Percentiles rank a stretch among this genome's conserved stretches.
These are phyloP conservation scores for Synergus laeviventris DNA, from an alignment of 2,888 invertebrate genomes.

Conservation along the genomic window DNA sequence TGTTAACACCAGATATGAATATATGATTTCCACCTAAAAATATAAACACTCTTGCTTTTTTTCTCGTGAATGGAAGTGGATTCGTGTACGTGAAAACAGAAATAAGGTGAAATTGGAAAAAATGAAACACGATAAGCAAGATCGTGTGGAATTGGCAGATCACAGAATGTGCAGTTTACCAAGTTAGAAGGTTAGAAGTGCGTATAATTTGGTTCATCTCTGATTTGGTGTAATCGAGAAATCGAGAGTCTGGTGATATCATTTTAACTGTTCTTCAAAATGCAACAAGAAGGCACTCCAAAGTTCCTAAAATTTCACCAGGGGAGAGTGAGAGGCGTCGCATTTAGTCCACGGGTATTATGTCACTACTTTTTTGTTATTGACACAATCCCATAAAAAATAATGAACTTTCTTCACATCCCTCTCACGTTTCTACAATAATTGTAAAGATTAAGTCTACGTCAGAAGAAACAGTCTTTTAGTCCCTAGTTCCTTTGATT, in stretches of 20 bases:
- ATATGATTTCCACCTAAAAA: background rate
- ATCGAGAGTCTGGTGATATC: background rate
- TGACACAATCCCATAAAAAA: slow-evolving; percentile 16
- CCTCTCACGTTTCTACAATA: background rate
- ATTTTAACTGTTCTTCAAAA: slow-evolving; percentile 46
- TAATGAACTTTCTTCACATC: background rate
- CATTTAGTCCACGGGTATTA: slow-evolving; percentile 72
- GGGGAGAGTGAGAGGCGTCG: slow-evolving; percentile 73
- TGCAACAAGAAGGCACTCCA: slow-evolving; percentile 74
- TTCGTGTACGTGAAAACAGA: background rate
- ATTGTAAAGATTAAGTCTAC: background rate
- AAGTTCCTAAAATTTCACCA: slow-evolving; percentile 73
- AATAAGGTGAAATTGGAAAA: background rate
- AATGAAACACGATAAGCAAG: slow-evolving; percentile 17
- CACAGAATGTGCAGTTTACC: slow-evolving; percentile 20
- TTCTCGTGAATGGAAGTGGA: slow-evolving; percentile 1
- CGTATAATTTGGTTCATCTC: background rate
- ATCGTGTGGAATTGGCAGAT: slow-evolving; percentile 11
- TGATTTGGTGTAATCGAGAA: background rate
- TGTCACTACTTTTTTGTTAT: slow-evolving; percentile 39
- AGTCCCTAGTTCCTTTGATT: background rate
- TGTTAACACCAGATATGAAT: background rate
- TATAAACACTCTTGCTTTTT: background rate
- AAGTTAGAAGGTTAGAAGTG: slow-evolving; percentile 20
- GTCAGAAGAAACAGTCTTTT: background rate